A percentile compares a stretch with the other conserved stretches of the same genome.
These are phyloP conservation scores for Synanthedon vespiformis DNA, from an alignment of 2,888 invertebrate genomes.

Conservation along the genomic window DNA sequence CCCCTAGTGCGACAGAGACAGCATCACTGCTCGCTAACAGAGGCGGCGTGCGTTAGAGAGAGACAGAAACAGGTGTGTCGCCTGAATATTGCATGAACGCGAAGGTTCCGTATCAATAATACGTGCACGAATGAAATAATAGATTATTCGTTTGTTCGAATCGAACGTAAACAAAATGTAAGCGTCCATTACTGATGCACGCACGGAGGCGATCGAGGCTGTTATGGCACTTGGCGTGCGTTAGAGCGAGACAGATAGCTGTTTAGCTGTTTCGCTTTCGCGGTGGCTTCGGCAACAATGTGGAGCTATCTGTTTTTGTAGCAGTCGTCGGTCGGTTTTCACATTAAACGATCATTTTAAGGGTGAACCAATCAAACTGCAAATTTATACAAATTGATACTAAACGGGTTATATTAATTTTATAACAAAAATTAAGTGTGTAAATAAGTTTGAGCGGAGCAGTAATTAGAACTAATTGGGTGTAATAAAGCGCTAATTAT, in stretches of 20 bases:
- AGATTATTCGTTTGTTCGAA: constrained; percentile 70
- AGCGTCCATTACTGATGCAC: constrained; percentile 62
- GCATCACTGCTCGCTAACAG: constrained; percentile 3
- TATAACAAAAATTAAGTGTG: constrained; percentile 72
- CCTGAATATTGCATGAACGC: constrained; percentile 59
- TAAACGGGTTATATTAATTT: constrained; percentile 71
- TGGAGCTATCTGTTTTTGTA: constrained; percentile 58
- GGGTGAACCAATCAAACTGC: constrained; percentile 68
- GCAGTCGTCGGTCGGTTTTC: constrained; percentile 62
- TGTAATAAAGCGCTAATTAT: constrained; percentile 64
- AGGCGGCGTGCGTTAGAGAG: constrained; percentile 14
- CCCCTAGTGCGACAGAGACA: constrained; percentile 30
- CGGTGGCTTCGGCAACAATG: constrained; percentile 21
- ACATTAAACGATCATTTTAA: constrained; percentile 69
- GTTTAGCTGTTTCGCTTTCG: constrained; percentile 12
- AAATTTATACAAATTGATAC: constrained; percentile 71
- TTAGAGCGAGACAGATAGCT: constrained; percentile 30
- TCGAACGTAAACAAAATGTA: constrained; percentile 69
- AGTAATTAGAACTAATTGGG: constrained; percentile 68
- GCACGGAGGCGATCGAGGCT: constrained; percentile 22
- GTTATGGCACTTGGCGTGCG: constrained; percentile 12
- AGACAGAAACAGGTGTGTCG: constrained; percentile 31
- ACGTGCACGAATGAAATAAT: constrained; percentile 70
- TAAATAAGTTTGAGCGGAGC: constrained; percentile 66
- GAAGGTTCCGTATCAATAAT: constrained; percentile 65